Base-by-base conservation (phyloP, 2,113 vertebrate genomes). In the Takifugu bimaculatus region DNA sequence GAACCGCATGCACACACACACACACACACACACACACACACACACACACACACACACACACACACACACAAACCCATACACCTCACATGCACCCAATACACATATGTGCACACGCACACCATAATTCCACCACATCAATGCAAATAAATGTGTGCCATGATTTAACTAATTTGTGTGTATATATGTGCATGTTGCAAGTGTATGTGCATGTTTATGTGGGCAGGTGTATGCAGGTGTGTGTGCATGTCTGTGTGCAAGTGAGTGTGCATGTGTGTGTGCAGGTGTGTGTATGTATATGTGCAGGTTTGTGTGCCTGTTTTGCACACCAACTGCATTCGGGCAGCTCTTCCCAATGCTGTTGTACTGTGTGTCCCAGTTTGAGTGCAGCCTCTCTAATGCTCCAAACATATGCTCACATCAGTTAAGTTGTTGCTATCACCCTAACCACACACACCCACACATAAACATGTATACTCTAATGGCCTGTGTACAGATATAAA, bases 351-450 rank as follows among this genome's bases (percentile, higher is more conserved):
- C 20, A 20, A 20, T 20, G 20, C 20, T 20, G 20, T 20, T 20
- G 20, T 20, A 20, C 20, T 20, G 20, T 20, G 20, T 65, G 58
- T 79, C 82, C 80, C 82, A 80, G 84, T 80, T 86, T 87, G 82
- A 84, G 53, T 4, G 54, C 84, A 81, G 84, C 80, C 79, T 87
- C 74, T 78, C 81, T 82, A 86, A 85, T 87, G 79, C 81, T 83
- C 74, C 62, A 71, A 80, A 79, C 85, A 88, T 88, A 88, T 86
- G 87, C 80, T 62, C 60, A 81, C 87, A 88, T 88, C 87, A 80
- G 82, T 84, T 77, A 84, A 85, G 82, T 81, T 85, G 82, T 80
- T 88, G 85, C 79, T 82, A 82, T 88, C 65, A 64, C 59, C 67
- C 63, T 39, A 63, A 15, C 50, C 63, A 35, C 60, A 63, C 60